Evolutionary conservation across 2,888 invertebrate genomes (phyloP).

Genomic region (Euzetes globulus): DNA sequence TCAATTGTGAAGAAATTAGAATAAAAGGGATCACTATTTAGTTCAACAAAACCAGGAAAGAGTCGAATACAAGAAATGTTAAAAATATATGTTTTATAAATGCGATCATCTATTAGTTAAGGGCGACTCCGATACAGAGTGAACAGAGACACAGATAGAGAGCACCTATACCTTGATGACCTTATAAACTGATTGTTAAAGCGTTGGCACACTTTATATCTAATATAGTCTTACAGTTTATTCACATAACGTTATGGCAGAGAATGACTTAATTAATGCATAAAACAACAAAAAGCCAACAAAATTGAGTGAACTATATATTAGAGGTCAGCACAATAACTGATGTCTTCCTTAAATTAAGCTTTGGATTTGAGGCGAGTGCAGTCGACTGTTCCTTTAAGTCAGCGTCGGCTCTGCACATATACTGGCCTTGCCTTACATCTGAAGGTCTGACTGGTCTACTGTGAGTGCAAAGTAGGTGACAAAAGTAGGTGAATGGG

Average conservation of each 20-base stretch:
- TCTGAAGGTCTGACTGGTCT: slow-evolving; percentile 18
- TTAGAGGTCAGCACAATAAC: background rate
- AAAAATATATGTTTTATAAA: background rate
- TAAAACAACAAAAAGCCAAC: background rate
- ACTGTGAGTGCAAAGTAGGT: slow-evolving; percentile 30
- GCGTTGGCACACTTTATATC: slow-evolving; percentile 14
- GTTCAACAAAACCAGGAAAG: too few species aligned
- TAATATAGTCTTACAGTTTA: background rate
- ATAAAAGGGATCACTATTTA: too few species aligned
- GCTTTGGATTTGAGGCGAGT: background rate
- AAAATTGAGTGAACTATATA: background rate
- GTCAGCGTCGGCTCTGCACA: background rate
- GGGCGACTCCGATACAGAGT: background rate
- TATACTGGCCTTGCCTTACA: slow-evolving; percentile 20
- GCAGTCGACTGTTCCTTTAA: background rate
- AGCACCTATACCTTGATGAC: slow-evolving; percentile 18
- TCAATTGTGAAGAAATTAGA: too few species aligned
- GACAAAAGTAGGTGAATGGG: slow-evolving; percentile 32
- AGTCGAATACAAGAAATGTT: too few species aligned
- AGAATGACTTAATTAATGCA: slow-evolving; percentile 9
- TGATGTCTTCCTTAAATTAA: slow-evolving; percentile 1
- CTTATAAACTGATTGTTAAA: slow-evolving; percentile 25
- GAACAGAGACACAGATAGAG: background rate
- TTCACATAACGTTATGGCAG: background rate
- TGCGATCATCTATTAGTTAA: background rate